Base-by-base conservation (phyloP, 2,113 vertebrate genomes). In the Hemiscyllium ocellatum region DNA sequence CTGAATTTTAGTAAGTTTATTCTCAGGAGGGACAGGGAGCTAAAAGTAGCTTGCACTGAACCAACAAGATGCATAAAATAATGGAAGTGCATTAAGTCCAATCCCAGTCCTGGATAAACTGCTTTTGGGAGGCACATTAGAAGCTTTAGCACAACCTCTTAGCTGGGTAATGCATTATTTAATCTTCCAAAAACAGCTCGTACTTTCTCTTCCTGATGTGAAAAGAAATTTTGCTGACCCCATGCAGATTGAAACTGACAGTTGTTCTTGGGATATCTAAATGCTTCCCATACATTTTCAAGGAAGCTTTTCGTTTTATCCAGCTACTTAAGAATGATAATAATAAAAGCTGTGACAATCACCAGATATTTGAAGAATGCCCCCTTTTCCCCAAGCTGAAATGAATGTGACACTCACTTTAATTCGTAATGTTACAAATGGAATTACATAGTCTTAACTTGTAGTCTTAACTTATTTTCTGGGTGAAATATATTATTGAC, bases 131-230 rank as follows among this genome's bases (percentile, higher is more conserved):
- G 91, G 20, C n/a, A 94, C 24, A 19, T 26, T 22, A 26, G 10
- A 29, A 90, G 91, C 20, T 70, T 42, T 68, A 68, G 50, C 69
- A 94, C n/a, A 69, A 66, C 37, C 65, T 94, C 12, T 37, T 69
- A 42, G 65, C 69, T 94, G 52, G 22, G 42, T 47, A 70, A 70
- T 94, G n/a, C 37, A 94, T 94, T 94, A 94, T 94, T 94, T 42
- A 70, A 68, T 20, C 22, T 94, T 29, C 24, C 56, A 69, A 91
- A 93, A 93, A 22, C 56, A 91, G 17, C 91, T 50, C 24, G 66
- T n/a, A 93, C 33, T 2, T 94, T 61, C 33, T n/a, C 72, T 94
- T 93, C 20, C 42, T 17, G 26, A 26, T 24, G 20, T 70, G 66
- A 70, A 69, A 94, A 70, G 37, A 69, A 47, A 42, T 26, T 69